Base-by-base conservation (phyloP, 37 sponge, comb jelly and placozoan genomes). In the Bolinopsis microptera region DNA sequence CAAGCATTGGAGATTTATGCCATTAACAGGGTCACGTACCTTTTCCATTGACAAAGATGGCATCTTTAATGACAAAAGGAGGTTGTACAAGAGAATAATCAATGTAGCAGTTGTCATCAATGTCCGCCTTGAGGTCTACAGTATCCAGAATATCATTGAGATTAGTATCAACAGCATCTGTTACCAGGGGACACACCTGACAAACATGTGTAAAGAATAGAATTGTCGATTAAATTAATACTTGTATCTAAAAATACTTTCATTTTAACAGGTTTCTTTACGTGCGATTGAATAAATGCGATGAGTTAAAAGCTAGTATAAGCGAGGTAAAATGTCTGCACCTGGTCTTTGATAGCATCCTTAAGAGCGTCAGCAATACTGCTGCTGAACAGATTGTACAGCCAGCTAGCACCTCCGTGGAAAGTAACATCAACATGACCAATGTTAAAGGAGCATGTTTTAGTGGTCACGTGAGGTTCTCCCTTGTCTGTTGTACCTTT, bases 151-250 rank as follows among this genome's bases (percentile, higher is more conserved):
- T 27, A 26, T 16, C 21, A 61, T 86, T 86, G 27, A 86, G 67
- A 41, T 39, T 9, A 22, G 1, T 26, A 30, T 86, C 67, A 23
- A 86, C 9, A 5, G 1, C 90, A 41, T 86, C 31, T 23, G 26
- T 41, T 2, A 86, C 90, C 23, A 86, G 90, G 0, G 90, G 90
- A 39, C 90, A 86, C 27, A 86, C 90, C 90, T 86, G 74, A 23
- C 18, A 18, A 67, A 22, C 18, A 13, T 67, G 68, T 67, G n/a
- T n/a, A n/a, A n/a, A n/a, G n/a, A n/a, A n/a, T n/a, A n/a, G n/a
- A n/a, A n/a, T n/a, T n/a, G n/a, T n/a, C n/a, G n/a, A n/a, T n/a
- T n/a, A n/a, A n/a, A n/a, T n/a, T n/a, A n/a, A n/a, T n/a, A n/a
- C n/a, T n/a, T n/a, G n/a, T n/a, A n/a, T n/a, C n/a, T n/a, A n/a